Conservation (phyloP, 2,113 vertebrate species). For the Strix aluco region DNA sequence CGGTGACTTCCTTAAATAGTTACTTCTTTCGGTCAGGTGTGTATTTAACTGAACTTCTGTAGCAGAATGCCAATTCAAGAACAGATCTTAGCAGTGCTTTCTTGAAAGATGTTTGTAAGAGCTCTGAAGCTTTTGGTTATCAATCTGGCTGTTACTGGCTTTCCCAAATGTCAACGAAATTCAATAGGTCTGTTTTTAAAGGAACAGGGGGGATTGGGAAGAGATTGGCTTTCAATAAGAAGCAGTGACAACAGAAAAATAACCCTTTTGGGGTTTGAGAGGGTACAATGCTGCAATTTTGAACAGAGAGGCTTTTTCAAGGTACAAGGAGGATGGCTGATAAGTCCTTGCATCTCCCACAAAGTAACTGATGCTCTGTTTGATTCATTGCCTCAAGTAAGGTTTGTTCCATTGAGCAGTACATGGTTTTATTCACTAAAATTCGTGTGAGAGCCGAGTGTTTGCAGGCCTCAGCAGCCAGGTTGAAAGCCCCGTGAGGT, state of each 20-base stretch:
- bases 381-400: not conserved
- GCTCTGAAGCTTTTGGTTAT: not conserved
- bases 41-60: not conserved
- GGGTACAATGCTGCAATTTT: not conserved
- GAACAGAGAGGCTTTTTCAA: not conserved
- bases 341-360: not conserved
- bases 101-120: not conserved
- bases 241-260: not conserved
- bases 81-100: not conserved
- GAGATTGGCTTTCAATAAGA: not conserved
- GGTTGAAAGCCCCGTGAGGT: accelerated
- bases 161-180: not conserved
- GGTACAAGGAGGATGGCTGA: not conserved
- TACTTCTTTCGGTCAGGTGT: not conserved
- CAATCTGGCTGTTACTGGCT: not conserved
- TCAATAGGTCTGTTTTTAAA: not conserved
- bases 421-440: accelerated
- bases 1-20: not conserved
- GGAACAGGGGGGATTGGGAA: not conserved
- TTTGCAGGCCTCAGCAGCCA: not conserved
- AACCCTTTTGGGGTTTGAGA: not conserved
- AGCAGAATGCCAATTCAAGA: not conserved
- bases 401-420: accelerated
- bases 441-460: accelerated
- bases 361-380: accelerated